Conservation (phyloP, 2,113 vertebrate species). For the Suncus etruscus region DNA sequence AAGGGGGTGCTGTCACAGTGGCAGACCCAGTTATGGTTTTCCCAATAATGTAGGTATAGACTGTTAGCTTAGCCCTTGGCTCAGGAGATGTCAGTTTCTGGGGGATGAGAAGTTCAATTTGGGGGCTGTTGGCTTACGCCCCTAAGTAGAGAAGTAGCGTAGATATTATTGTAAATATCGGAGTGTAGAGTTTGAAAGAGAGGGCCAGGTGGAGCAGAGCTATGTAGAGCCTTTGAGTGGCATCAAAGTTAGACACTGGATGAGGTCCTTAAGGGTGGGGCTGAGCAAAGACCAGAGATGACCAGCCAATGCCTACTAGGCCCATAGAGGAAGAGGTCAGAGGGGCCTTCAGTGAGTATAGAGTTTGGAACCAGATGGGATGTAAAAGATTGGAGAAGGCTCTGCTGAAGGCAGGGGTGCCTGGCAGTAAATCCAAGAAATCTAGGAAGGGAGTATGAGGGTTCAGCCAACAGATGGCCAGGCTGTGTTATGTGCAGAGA, state of each 20-base stretch:
- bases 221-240: not conserved
- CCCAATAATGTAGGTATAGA: not conserved
- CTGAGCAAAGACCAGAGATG: not conserved
- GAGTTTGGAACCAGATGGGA: not conserved
- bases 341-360: accelerated
- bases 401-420: not conserved
- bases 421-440: not conserved
- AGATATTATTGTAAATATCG: not conserved
- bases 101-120: not conserved
- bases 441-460: not conserved
- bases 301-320: accelerated
- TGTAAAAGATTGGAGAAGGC: not conserved
- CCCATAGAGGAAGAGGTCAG: accelerated
- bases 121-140: not conserved
- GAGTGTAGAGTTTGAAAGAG: not conserved
- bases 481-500: not conserved
- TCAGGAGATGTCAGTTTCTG: no score
- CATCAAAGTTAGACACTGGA: not conserved
- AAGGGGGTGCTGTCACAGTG: not conserved
- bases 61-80: no score
- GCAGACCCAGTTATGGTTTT: not conserved
- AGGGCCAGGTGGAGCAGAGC: not conserved
- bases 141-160: not conserved
- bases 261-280: not conserved
- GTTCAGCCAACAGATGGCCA: not conserved